phyloP scores from a whole-genome alignment of 2,888 invertebrate genomes.

The Dynastes grantii region DNA sequence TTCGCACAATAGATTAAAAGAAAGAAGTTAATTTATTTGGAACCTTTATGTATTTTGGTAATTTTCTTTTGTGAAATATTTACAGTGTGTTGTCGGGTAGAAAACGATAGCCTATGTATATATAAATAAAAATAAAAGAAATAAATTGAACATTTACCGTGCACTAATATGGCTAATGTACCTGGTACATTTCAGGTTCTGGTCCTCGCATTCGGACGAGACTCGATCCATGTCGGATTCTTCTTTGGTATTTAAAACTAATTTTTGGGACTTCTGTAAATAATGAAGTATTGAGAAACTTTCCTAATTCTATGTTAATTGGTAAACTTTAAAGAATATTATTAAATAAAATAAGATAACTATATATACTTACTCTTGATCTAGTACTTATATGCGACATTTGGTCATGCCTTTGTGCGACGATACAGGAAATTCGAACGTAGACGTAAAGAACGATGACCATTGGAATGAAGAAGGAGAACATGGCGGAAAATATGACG shows the following conservation, averaged over 20 bases:
- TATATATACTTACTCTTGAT: slow-evolving; percentile 63
- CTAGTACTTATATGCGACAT: slow-evolving; percentile 76
- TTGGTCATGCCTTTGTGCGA: slow-evolving; percentile 85
- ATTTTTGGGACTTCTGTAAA: slow-evolving; percentile 67
- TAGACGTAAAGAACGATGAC: slow-evolving; percentile 97
- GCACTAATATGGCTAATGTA: slow-evolving; percentile 63
- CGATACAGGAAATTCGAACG: slow-evolving; percentile 89
- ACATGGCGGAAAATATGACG: slow-evolving; percentile 95
- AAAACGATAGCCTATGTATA: not conserved
- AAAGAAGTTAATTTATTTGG: too few relatives aligned
- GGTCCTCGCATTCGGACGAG: slow-evolving; percentile 70
- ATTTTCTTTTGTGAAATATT: not conserved
- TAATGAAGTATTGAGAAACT: slow-evolving; percentile 11
- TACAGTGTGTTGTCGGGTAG: not conserved
- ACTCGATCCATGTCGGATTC: slow-evolving; percentile 69
- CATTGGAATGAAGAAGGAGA: slow-evolving; percentile 97
- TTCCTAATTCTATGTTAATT: too few relatives aligned
- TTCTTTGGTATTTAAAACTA: slow-evolving; percentile 66
- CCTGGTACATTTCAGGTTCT: slow-evolving; percentile 66
- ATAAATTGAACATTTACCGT: slow-evolving; percentile 60
- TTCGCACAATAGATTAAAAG: too few relatives aligned
- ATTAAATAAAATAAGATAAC: too few relatives aligned
- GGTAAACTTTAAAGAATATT: too few relatives aligned
- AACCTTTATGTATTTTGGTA: not conserved
- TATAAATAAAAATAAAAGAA: slow-evolving; percentile 48